Percentiles rank a stretch among this genome's conserved stretches.
These are phyloP conservation scores for Edolisoma coerulescens DNA, from an alignment of 2,113 vertebrate genomes.

Conservation along the genomic window DNA sequence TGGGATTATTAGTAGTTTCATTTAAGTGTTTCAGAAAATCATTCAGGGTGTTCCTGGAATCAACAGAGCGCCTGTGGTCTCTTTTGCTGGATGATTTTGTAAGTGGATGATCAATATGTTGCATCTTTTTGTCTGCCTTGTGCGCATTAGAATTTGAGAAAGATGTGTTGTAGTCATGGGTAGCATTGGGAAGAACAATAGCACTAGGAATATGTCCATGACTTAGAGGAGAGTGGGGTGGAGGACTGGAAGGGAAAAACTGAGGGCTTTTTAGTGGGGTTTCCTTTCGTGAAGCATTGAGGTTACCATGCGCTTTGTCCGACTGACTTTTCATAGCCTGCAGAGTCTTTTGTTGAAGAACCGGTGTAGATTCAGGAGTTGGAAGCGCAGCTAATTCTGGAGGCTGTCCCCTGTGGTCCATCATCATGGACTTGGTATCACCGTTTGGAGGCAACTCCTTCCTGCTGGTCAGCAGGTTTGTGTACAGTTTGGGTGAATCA, in stretches of 20 bases:
- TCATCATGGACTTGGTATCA: conserved; percentile 88
- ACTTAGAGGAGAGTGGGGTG: conserved; percentile 84
- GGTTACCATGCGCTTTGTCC: conserved; percentile 82
- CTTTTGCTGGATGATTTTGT: conserved; percentile 83
- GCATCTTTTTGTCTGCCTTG: conserved; percentile 85
- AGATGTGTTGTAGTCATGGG: conserved; percentile 85
- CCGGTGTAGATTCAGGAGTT: conserved; percentile 94
- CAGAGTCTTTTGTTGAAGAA: conserved; percentile 91
- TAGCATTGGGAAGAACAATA: conserved; percentile 95
- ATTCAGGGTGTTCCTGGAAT: conserved; percentile 94
- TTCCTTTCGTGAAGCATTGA: conserved; percentile 83
- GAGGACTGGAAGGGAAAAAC: conserved; percentile 87
- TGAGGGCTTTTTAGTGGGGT: conserved; percentile 84
- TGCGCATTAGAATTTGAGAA: conserved; percentile 85
- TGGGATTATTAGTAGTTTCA: conserved; percentile 84
- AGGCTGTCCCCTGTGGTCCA: conserved; percentile 86
- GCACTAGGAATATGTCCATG: conserved; percentile 94
- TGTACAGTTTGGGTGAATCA: conserved; percentile 92
- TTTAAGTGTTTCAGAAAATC: conserved; percentile 96
- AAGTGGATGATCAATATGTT: conserved; percentile 79
- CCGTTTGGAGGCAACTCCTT: conserved; percentile 83
- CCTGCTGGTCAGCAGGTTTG: conserved; percentile 87
- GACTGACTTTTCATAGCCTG: conserved; percentile 91
- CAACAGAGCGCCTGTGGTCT: conserved; percentile 91
- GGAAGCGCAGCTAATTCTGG: conserved; percentile 93